Evolutionary conservation across 2,113 vertebrate species (phyloP), one percentile per base, ranked within the genome.

Genomic region (Microcebus jonahi): DNA sequence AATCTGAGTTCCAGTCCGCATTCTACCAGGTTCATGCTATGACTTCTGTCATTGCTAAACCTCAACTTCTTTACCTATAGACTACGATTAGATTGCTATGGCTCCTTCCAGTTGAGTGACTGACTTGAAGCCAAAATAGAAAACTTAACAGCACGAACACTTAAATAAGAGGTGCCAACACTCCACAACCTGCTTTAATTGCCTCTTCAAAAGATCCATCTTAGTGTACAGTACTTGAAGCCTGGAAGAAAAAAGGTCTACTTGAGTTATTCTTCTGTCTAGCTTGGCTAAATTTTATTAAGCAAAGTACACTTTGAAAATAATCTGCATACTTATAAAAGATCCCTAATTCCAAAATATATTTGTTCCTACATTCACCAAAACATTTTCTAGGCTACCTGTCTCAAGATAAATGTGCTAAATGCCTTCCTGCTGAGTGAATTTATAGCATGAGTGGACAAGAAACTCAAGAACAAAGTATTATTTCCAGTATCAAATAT

Each of bases 121-220:
- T 84, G 67, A 75, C 53, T 90, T 27, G 57, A 79, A 94, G 42
- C 68, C 76, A 83, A 89, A 91, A 77, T 0, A 89, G 57, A 87
- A 97, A 93, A 87, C 25, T 0, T n/a, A 82, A 76, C 50, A 90
- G 80, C 70, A 83, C 13, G 86, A 94, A 94, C 86, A 92, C 88
- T 96, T 88, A 29, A 57, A 18, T 23, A 96, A 95, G 90, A 91
- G 85, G 50, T 39, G 39, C 73, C 68, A 42, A 15, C 34, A 77
- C 61, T 77, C 77, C 45, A 80, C 73, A 91, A 82, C 36, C 68
- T 65, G 70, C 71, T 97, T 90, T 80, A 77, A 76, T 90, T 48
- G 42, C 71, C 95, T 95, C 93, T 97, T 97, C 63, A 95, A 76
- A 82, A 80, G 42, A 59, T 63, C 84, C 67, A 55, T 80, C 81